phyloP scores from a whole-genome alignment of 2,797 vertebrate genomes.

The Miichthys miiuy region DNA sequence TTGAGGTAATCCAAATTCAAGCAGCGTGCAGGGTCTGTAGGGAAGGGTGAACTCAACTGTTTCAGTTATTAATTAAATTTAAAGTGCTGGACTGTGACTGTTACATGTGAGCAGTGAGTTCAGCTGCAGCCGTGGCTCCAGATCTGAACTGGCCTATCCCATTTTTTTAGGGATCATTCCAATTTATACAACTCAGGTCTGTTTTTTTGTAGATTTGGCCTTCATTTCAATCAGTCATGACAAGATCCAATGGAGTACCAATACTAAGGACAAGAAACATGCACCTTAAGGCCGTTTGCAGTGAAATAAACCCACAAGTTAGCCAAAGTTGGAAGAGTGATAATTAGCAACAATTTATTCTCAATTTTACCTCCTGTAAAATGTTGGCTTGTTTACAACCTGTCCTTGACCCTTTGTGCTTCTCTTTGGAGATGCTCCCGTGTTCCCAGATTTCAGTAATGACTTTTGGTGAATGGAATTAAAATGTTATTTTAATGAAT shows the following conservation, averaged over 20 bases:
- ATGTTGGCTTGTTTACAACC: not conserved
- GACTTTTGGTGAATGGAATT: not conserved
- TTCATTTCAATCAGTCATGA: not conserved
- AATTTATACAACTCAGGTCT: not conserved
- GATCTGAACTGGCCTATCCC: not conserved
- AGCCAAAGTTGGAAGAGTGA: not conserved
- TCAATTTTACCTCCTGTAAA: not conserved
- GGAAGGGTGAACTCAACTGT: slow-evolving; percentile 47
- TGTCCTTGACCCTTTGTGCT: not conserved
- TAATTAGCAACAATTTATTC: not conserved
- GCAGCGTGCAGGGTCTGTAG: slow-evolving; percentile 41
- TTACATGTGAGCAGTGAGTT: slow-evolving; percentile 24
- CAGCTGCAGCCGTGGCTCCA: slow-evolving; percentile 1
- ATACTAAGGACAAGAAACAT: not conserved
- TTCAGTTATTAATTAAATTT: slow-evolving; percentile 63
- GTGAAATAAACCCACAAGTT: not conserved
- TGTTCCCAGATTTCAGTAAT: not conserved
- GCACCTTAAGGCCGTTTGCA: not conserved
- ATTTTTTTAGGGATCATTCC: not conserved
- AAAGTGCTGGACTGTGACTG: slow-evolving; percentile 35
- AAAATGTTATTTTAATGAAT: not conserved
- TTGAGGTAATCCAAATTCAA: slow-evolving; percentile 60
- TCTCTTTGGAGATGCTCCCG: not conserved
- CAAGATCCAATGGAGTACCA: not conserved
- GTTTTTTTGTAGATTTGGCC: not conserved